Percentiles rank a stretch among this genome's conserved stretches.
Conservation (phyloP, 2,113 vertebrate genomes). For the Nanorana parkeri region DNA sequence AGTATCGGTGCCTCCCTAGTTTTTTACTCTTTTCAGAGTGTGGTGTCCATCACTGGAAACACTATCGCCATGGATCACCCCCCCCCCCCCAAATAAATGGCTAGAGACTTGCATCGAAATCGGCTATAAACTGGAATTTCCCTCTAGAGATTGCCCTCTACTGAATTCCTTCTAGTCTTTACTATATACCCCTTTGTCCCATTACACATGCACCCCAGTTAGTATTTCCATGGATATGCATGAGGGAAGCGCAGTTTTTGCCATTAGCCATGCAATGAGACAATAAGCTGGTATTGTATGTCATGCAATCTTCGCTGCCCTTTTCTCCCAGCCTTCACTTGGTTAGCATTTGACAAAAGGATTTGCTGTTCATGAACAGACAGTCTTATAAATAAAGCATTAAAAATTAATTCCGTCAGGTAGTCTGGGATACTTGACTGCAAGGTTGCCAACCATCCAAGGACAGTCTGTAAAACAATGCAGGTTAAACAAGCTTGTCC, state of each 20-base stretch:
- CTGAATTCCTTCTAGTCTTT: neutral
- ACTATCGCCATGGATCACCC: no score
- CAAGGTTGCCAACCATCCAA: no score
- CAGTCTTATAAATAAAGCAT: neutral
- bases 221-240: neutral
- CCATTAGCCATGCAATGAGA: constrained; percentile 4
- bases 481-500: no score
- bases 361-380: constrained; percentile 3
- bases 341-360: constrained; percentile 17
- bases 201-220: neutral
- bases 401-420: constrained; percentile 7
- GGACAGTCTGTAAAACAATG: no score
- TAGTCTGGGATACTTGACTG: neutral
- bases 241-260: neutral
- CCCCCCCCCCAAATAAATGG: no score
- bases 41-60: no score
- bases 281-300: constrained; percentile 26
- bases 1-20: no score
- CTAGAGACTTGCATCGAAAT: no score
- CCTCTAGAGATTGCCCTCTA: neutral
- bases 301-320: neutral
- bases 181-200: neutral
- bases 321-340: neutral
- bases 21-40: no score
- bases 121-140: no score